Percentiles rank a stretch among this genome's conserved stretches.
These are phyloP conservation scores for Azemiops feae DNA, from an alignment of 2,113 vertebrate species.

Conservation along the genomic window DNA sequence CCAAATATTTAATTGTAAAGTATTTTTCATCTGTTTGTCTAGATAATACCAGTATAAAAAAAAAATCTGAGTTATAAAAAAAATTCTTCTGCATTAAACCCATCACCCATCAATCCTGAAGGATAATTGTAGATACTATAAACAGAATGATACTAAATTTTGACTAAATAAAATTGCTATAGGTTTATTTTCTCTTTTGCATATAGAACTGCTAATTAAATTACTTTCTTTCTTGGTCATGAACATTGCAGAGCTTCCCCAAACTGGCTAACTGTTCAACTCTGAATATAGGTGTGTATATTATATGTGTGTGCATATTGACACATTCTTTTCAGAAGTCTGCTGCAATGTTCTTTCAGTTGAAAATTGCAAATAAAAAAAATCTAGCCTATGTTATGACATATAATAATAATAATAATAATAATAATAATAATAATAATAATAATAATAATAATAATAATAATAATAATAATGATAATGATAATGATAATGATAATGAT, in stretches of 20 bases:
- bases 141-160: not conserved
- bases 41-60: slow-evolving; percentile 33
- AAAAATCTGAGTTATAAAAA: not conserved
- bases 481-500: no score
- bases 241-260: not conserved
- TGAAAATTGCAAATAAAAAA: not conserved
- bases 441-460: no score
- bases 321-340: not conserved
- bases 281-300: not conserved
- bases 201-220: not conserved
- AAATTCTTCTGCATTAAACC: not conserved
- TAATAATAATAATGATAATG: no score
- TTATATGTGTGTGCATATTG: not conserved
- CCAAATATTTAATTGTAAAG: not conserved
- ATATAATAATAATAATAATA: no score
- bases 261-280: not conserved
- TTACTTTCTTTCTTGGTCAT: not conserved
- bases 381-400: not conserved
- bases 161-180: not conserved
- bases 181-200: not conserved
- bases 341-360: not conserved
- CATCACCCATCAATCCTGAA: not conserved
- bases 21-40: not conserved
- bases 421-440: no score
- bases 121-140: not conserved